Base-by-base conservation (phyloP, 2,797 vertebrate species). In the Choloepus didactylus region DNA sequence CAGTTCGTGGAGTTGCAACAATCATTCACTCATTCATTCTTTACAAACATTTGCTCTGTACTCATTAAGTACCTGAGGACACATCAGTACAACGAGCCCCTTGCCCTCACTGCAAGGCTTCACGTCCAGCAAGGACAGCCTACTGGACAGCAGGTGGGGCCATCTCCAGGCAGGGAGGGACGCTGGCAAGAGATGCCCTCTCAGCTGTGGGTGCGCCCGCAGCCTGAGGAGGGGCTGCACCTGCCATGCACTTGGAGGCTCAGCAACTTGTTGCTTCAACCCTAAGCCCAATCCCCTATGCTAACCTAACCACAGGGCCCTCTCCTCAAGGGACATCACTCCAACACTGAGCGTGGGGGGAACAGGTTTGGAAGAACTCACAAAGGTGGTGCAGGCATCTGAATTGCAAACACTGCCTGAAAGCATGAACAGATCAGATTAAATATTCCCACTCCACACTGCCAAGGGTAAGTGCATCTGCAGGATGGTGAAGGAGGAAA, bases 181-280 rank as follows among this genome's bases (percentile, higher is more conserved):
- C 0, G 0, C 15, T 2, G 11, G 51, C 38, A 12, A 67, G 51
- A 69, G 44, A 25, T 64, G 15, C 1, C 11, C 38, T 49, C 41
- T 29, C 41, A 3, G 0, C 7, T 0, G 0, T 51, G 54, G 69
- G 31, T n/a, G 18, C 15, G 15, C 14, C 7, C 54, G 62, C 6
- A 9, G 9, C 72, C 31, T 59, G n/a, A n/a, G 85, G 79, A 35
- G 21, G 9, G n/a, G 62, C 35, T 62, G 29, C 23, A 66, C 31
- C 16, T 54, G 54, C 41, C 41, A 44, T 44, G 51, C 15, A 25
- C 31, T 14, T 10, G n/a, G 27, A 70, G 69, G 79, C 56, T 75
- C 51, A 31, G 1, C 5, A 4, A 16, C 41, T n/a, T 67, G 41
- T 19, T 59, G 29, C 19, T 73, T 59, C 5, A 31, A 16, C 35